phyloP scores from a whole-genome alignment of 2,888 invertebrate genomes.

The Apamea monoglypha region DNA sequence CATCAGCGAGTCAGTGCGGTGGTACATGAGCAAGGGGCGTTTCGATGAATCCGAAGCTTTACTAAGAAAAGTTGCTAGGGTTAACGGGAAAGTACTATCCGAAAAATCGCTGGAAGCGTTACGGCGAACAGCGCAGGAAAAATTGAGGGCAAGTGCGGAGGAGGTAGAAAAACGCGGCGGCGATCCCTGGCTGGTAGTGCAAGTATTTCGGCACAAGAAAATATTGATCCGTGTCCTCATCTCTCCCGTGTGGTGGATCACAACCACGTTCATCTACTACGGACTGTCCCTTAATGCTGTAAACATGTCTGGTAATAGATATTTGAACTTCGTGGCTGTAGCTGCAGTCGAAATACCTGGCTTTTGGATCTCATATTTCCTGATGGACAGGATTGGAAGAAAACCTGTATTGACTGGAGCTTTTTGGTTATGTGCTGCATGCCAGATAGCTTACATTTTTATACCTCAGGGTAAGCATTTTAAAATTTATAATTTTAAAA shows the following conservation, averaged over 20 bases:
- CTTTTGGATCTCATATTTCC: constrained; percentile 90
- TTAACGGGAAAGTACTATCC: constrained; percentile 86
- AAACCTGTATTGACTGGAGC: constrained; percentile 90
- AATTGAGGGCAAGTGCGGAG: constrained; percentile 63
- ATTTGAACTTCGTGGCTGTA: constrained; percentile 92
- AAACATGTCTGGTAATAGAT: constrained; percentile 91
- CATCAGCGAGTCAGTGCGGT: constrained; percentile 93
- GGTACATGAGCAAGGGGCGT: constrained; percentile 93
- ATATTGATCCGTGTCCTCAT: constrained; percentile 73
- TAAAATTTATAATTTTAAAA: not conserved
- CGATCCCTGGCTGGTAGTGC: constrained; percentile 77
- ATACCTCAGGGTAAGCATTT: constrained; percentile 83
- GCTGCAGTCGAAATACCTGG: constrained; percentile 92
- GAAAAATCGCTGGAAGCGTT: constrained; percentile 76
- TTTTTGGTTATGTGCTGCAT: constrained; percentile 90
- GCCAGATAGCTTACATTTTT: constrained; percentile 90
- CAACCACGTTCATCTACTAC: constrained; percentile 92
- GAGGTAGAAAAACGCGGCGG: constrained; percentile 30
- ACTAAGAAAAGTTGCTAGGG: constrained; percentile 90
- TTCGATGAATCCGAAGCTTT: constrained; percentile 91
- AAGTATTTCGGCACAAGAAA: constrained; percentile 75
- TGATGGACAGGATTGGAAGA: constrained; percentile 91
- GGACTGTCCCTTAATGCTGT: constrained; percentile 92
- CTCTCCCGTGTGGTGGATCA: constrained; percentile 91
- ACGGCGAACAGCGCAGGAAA: constrained; percentile 71